Conservation (phyloP, 2,113 vertebrate genomes). For the Sphyrna mokarran region DNA sequence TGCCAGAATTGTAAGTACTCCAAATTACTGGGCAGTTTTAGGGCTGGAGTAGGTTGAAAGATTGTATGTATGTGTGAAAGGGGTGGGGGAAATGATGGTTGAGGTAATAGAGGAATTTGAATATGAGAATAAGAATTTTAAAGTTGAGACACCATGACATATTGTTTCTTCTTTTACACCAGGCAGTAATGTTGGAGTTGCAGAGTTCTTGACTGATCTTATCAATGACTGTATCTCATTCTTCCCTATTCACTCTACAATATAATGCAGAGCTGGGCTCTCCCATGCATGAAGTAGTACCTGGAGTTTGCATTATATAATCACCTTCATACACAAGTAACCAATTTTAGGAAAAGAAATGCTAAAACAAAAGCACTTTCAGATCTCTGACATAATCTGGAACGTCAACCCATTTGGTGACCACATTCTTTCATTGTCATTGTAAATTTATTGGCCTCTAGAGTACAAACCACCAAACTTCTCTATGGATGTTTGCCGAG, state of each 20-base stretch:
- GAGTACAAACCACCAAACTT: not conserved
- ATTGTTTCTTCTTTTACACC: not conserved
- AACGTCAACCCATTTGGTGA: not conserved
- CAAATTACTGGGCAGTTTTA: not conserved
- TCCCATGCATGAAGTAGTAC: not conserved
- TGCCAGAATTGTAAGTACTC: not conserved
- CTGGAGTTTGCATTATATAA: not conserved
- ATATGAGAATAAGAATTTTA: not conserved
- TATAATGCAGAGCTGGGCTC: not conserved
- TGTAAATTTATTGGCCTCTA: not conserved
- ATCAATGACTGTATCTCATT: not conserved
- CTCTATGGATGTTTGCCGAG: not conserved
- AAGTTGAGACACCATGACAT: not conserved
- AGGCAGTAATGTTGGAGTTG: no score
- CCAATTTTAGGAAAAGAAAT: not conserved
- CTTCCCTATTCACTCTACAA: not conserved
- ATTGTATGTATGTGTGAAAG: not conserved
- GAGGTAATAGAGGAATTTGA: not conserved
- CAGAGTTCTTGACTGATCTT: not conserved
- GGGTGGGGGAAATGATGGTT: not conserved
- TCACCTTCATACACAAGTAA: not conserved
- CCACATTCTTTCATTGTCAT: not conserved
- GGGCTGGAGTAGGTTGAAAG: not conserved
- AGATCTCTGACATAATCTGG: not conserved
- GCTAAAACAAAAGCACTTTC: not conserved